These are phyloP conservation scores for Tupaia tana DNA, from an alignment of 2,113 vertebrate genomes.

Conservation along the genomic window DNA sequence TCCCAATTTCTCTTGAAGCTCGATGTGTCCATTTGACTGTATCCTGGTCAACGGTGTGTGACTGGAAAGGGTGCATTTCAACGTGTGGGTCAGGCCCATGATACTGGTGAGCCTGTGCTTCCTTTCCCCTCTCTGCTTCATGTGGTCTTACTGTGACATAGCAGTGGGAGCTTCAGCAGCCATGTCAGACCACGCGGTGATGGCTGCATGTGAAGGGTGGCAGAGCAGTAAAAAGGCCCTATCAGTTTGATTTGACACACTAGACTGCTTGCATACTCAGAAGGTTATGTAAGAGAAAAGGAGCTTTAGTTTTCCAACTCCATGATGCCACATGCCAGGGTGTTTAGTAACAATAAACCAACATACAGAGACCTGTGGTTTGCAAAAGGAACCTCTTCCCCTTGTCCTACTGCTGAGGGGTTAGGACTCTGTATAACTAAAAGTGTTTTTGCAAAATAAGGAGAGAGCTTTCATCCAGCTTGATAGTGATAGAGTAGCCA, in stretches of 20 bases:
- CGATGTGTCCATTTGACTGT: not conserved
- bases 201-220: not conserved
- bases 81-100: not conserved
- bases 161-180: not conserved
- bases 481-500: not conserved
- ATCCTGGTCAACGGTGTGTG: not conserved
- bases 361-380: too few relatives aligned
- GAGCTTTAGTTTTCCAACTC: not conserved
- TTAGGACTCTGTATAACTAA: too few relatives aligned
- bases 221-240: not conserved
- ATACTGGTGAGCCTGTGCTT: not conserved
- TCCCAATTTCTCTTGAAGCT: not conserved
- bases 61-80: not conserved
- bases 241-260: not conserved
- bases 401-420: too few relatives aligned
- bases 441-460: too few relatives aligned
- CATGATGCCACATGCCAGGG: too few relatives aligned
- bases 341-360: too few relatives aligned
- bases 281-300: not conserved
- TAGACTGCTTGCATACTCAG: not conserved
- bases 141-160: not conserved
- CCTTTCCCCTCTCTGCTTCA: not conserved
- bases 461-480: not conserved
- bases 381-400: too few relatives aligned
- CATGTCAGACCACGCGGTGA: not conserved